Evolutionary conservation across 1,140 invertebrate species (phyloP), one percentile per base, ranked within the genome.

Genomic region (Chlorops oryzae): DNA sequence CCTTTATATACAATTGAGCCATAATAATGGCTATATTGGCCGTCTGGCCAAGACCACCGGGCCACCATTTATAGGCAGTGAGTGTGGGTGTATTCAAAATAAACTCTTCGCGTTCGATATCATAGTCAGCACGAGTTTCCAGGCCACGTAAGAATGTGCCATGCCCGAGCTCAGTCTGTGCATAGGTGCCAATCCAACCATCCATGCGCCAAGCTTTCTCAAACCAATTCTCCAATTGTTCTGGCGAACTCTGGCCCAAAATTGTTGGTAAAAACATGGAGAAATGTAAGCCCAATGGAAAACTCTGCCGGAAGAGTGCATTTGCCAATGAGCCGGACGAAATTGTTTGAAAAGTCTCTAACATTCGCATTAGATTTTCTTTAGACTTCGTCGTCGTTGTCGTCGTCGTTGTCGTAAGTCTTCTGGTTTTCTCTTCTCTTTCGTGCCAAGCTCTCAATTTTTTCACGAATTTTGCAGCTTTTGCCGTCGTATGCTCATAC

Each of bases 121-220:
- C 92, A 69, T 94, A 96, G 3, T 87, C 91, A 2, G 92, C 87
- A 1, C 87, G 91, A 0, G 92, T 96, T 78, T 96, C 92, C 18
- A 97, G 69, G 3, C 91, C 91, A 58, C 90, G 79, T 42, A 96
- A 81, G 69, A 92, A 94, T 22, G 92, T 95, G 9, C 90, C 92
- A 76, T 96, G 93, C 0, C 93, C 92, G 21, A 96, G 75, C 75
- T 96, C 93, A 13, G 93, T 96, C 81, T 96, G 94, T 44, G 92
- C 92, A 74, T 96, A 96, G 25, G 92, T 93, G 34, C 92, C 91
- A 59, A 96, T 82, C 50, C 96, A 88, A 35, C 65, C 65, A 61
- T 84, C 81, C 55, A 85, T 82, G 52, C 80, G 80, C 79, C 87
- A 86, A n/a, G 90, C 86, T 59, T 80, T 81, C 12, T 80, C 78